These are phyloP conservation scores for Aporrectodea caliginosa DNA, from an alignment of 1,140 invertebrate genomes.

Conservation along the genomic window DNA sequence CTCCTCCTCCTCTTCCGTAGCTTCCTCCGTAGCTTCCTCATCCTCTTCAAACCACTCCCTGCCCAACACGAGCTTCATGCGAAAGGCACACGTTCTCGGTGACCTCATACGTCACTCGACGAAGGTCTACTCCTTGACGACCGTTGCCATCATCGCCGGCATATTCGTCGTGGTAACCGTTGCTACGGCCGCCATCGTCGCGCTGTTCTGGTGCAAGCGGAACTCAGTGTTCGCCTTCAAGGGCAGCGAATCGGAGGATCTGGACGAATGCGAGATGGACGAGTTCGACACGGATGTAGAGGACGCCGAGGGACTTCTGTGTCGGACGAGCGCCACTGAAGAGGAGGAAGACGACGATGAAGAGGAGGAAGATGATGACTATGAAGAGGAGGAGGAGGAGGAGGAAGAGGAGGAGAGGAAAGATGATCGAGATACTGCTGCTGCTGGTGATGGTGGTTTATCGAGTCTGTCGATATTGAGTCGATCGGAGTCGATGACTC, in stretches of 20 bases:
- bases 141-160: not conserved
- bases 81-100: not conserved
- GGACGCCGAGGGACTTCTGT: not conserved
- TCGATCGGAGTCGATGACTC: too few species aligned
- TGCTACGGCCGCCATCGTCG: not conserved
- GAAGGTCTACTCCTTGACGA: not conserved
- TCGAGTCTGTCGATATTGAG: too few species aligned
- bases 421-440: too few species aligned
- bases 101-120: not conserved
- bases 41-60: not conserved
- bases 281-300: not conserved
- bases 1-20: not conserved
- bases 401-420: not conserved
- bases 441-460: too few species aligned
- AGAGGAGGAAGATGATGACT: not conserved
- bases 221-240: not conserved
- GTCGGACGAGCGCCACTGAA: not conserved
- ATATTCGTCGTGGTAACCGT: not conserved
- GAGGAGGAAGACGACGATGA: not conserved
- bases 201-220: not conserved
- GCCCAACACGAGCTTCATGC: not conserved
- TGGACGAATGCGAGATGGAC: not conserved
- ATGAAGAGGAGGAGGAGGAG: not conserved
- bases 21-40: not conserved
- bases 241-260: not conserved